phyloP scores from a whole-genome alignment of 2,888 invertebrate genomes.

The Heliothis peltigera region DNA sequence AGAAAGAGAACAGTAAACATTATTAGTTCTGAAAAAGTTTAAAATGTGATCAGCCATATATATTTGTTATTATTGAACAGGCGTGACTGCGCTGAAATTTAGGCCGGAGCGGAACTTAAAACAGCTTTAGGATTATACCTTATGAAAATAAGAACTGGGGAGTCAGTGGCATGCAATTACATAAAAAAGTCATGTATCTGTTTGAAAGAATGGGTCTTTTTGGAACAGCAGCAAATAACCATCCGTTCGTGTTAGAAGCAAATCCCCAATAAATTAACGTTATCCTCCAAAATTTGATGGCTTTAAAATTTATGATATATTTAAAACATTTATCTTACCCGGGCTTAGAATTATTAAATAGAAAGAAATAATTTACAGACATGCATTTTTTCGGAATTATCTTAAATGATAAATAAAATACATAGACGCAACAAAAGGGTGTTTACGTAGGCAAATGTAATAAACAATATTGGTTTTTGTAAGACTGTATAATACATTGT shows the following conservation, averaged over 20 bases:
- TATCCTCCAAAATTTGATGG: no score
- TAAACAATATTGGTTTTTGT: not conserved
- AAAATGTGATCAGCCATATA: constrained; percentile 14
- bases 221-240: constrained; percentile 14
- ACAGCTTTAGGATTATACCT: constrained; percentile 11
- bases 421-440: not conserved
- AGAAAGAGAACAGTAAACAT: constrained; percentile 3
- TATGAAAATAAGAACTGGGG: constrained; percentile 22
- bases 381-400: no score
- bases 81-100: constrained; percentile 8
- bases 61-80: constrained; percentile 4
- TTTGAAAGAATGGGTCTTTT: constrained; percentile 9
- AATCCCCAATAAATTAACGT: no score
- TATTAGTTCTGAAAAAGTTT: constrained; percentile 9
- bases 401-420: no score
- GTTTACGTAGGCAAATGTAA: not conserved
- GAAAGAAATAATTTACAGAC: no score
- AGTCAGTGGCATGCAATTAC: constrained; percentile 4
- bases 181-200: constrained; percentile 8
- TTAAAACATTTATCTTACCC: no score
- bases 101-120: constrained; percentile 17
- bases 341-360: no score
- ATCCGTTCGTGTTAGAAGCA: no score
- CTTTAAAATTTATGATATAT: no score
- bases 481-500: constrained; percentile 8